These are phyloP conservation scores for Caiman crocodilus DNA, from an alignment of 2,797 vertebrate species.

Conservation along the genomic window DNA sequence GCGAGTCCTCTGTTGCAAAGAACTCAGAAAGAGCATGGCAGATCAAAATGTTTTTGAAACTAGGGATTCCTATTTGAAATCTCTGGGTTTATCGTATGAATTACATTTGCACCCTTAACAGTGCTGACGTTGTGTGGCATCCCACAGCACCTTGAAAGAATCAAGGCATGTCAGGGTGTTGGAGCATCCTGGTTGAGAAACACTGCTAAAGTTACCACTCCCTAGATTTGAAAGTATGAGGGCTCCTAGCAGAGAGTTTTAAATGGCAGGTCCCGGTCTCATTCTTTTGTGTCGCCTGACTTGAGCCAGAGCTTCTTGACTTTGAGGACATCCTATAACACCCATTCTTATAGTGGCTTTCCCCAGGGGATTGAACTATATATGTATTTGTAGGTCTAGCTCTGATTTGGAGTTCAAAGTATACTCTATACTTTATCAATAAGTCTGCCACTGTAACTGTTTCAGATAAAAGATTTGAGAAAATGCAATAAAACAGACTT, in stretches of 20 bases:
- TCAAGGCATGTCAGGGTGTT: too few relatives aligned
- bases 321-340: not conserved
- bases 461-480: not conserved
- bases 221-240: not conserved
- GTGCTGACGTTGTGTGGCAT: too few relatives aligned
- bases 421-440: not conserved
- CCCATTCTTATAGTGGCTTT: not conserved
- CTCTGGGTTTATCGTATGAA: too few relatives aligned
- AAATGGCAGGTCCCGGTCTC: not conserved
- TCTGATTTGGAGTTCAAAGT: not conserved
- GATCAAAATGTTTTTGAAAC: too few relatives aligned
- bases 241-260: not conserved
- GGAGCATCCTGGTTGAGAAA: too few relatives aligned
- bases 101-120: too few relatives aligned
- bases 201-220: not conserved
- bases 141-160: too few relatives aligned
- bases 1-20: too few relatives aligned
- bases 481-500: not conserved
- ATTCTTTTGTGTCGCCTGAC: not conserved
- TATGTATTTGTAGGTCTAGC: not conserved
- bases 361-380: not conserved
- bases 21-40: too few relatives aligned
- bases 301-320: not conserved
- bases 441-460: rapidly evolving
- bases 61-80: too few relatives aligned